Evolutionary conservation across 2,888 invertebrate species (phyloP), one percentile per base, ranked within the genome.

Genomic region (Epirrhoe tristata): DNA sequence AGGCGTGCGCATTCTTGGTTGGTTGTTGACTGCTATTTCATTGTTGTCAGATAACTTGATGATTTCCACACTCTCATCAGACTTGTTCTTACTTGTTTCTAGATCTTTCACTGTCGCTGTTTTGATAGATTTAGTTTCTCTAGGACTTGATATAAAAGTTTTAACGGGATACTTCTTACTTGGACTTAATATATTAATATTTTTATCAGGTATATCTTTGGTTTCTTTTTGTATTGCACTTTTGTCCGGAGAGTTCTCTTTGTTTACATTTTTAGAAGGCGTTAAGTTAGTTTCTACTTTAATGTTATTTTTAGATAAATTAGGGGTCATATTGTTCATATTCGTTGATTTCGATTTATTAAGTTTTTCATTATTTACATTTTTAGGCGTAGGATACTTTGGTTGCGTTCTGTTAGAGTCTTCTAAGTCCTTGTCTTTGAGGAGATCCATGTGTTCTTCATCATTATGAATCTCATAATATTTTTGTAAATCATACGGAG

Each of bases 401-500:
- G 83, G 78, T 74, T 83, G 83, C n/a, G 77, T 74, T 61, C 82
- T 83, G 67, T 75, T 80, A 43, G 74, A 72, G 54, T 80, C 79
- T 64, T 87, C 88, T 66, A 76, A 69, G 54, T 82, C 83, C 67
- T 88, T 89, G 73, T 92, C 92, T 74, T 89, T 91, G 53, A 93
- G 78, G 12, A 92, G 75, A 56, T 92, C 86, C 82, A 90, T 87
- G 69, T 92, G 91, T 78, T 90, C 91, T 70, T 91, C 89, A 71
- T 93, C 94, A n/a, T 81, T 82, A 77, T 93, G 93, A 67, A 93
- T 83, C 84, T 93, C 91, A 51, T 91, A 91, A 79, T 94, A 94
- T 75, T 91, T 91, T 74, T 94, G 93, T 71, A 94, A 81, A 76
- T 93, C 94, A 71, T 93, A 93, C 2, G 94, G 93, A 60, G 94